Percentiles rank a stretch among this genome's conserved stretches.
Evolutionary conservation across 1,140 invertebrate species (phyloP).

Genomic region (Drosophila azteca): DNA sequence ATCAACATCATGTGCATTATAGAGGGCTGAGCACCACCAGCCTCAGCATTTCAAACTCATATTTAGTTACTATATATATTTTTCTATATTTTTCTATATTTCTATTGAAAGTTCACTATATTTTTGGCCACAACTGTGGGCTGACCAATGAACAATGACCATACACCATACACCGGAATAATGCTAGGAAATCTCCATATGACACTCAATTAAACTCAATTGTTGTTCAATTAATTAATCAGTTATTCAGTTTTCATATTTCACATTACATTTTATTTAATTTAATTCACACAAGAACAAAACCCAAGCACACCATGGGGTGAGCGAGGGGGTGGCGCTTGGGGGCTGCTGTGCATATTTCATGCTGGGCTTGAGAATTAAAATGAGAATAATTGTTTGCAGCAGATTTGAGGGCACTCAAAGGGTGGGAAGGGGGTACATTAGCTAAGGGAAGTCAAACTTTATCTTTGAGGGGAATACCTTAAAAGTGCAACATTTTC

Average conservation of each 20-base stretch:
- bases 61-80: too few relatives aligned
- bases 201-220: slow-evolving; percentile 76
- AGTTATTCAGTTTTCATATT: slow-evolving; percentile 63
- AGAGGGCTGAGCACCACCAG: slow-evolving; percentile 83
- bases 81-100: too few relatives aligned
- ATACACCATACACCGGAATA: slow-evolving; percentile 22
- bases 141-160: neutral
- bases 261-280: slow-evolving; percentile 27
- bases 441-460: too few relatives aligned
- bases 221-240: slow-evolving; percentile 75
- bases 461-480: neutral
- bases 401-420: too few relatives aligned
- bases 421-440: too few relatives aligned
- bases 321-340: slow-evolving; percentile 1
- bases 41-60: too few relatives aligned
- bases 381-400: neutral
- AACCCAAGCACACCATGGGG: too few relatives aligned
- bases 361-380: neutral
- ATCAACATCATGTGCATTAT: slow-evolving; percentile 92
- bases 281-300: slow-evolving; percentile 9
- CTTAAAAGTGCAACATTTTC: too few relatives aligned
- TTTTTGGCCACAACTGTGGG: neutral
- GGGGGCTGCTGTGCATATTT: neutral
- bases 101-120: too few relatives aligned
- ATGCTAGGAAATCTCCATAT: slow-evolving; percentile 35